These are phyloP conservation scores for Dendrocopos noguchii DNA, from an alignment of 2,113 vertebrate species.

Conservation along the genomic window DNA sequence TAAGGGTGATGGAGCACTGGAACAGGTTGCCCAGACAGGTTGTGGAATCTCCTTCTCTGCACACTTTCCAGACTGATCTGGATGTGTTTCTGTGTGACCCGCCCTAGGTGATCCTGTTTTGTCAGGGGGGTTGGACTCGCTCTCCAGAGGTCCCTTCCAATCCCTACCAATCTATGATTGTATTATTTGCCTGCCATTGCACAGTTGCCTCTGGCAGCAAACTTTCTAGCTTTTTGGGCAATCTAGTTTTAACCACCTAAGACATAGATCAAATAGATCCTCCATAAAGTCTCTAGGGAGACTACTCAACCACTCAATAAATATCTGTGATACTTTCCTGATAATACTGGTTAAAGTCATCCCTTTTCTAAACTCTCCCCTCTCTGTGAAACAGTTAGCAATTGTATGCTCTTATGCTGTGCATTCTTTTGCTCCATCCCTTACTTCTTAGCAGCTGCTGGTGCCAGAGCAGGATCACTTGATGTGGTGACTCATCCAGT, in stretches of 20 bases:
- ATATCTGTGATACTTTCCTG: neutral
- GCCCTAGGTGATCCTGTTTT: too few relatives aligned
- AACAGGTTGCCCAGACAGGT: too few relatives aligned
- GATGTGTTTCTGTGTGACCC: too few relatives aligned
- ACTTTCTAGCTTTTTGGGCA: neutral
- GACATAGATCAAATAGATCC: neutral
- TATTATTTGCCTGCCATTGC: neutral
- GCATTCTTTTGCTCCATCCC: neutral
- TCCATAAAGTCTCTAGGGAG: neutral
- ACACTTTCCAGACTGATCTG: too few relatives aligned
- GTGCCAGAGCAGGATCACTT: neutral
- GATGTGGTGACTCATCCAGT: neutral
- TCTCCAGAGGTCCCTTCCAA: too few relatives aligned
- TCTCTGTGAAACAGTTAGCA: neutral
- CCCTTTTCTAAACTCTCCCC: neutral
- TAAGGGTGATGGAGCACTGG: too few relatives aligned
- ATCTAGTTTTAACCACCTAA: neutral
- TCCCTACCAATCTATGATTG: too few relatives aligned
- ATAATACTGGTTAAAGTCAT: neutral
- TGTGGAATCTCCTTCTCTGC: too few relatives aligned
- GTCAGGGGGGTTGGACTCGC: too few relatives aligned
- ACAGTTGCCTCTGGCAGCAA: neutral
- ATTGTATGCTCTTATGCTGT: neutral
- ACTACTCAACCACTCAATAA: neutral
- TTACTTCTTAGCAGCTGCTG: neutral